Evolutionary conservation across 37 sponge, comb jelly and placozoan species (phyloP).

Genomic region (Agelas oroides): DNA sequence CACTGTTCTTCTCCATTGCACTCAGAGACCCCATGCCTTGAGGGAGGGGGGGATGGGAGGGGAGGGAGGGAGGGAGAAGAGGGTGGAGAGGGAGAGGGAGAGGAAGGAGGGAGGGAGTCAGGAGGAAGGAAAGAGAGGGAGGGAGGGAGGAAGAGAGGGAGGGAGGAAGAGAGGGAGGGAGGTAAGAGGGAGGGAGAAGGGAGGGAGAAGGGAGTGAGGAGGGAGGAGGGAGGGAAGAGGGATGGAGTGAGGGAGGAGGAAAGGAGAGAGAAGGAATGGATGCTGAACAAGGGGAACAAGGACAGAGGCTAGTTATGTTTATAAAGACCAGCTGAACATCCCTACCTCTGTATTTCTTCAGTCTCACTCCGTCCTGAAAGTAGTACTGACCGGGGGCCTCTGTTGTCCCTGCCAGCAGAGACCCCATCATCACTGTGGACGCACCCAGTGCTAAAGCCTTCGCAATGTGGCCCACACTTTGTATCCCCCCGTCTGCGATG

Average conservation of each 20-base stretch:
- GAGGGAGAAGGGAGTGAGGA: not conserved
- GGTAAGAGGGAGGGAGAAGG: not conserved
- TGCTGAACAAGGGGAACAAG: too few relatives aligned
- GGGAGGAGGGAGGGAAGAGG: not conserved
- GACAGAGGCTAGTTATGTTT: too few relatives aligned
- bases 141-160: constrained; percentile 15
- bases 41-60: not conserved
- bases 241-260: not conserved
- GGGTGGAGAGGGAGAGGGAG: not conserved
- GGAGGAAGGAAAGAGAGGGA: constrained; percentile 2
- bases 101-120: not conserved
- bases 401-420: constrained; percentile 91
- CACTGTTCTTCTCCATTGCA: constrained; percentile 88
- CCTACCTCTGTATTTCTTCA: constrained; percentile 83
- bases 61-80: not conserved
- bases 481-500: constrained; percentile 96
- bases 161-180: constrained; percentile 13
- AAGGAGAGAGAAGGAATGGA: too few relatives aligned
- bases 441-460: constrained; percentile 92
- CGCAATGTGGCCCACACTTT: constrained; percentile 85
- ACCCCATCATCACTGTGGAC: constrained; percentile 95
- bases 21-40: constrained; percentile 91
- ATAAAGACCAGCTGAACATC: too few relatives aligned
- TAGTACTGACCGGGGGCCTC: constrained; percentile 96
- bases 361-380: constrained; percentile 83